Evolutionary conservation across 2,113 vertebrate species (phyloP).

Genomic region (Eudyptes chrysolophus): DNA sequence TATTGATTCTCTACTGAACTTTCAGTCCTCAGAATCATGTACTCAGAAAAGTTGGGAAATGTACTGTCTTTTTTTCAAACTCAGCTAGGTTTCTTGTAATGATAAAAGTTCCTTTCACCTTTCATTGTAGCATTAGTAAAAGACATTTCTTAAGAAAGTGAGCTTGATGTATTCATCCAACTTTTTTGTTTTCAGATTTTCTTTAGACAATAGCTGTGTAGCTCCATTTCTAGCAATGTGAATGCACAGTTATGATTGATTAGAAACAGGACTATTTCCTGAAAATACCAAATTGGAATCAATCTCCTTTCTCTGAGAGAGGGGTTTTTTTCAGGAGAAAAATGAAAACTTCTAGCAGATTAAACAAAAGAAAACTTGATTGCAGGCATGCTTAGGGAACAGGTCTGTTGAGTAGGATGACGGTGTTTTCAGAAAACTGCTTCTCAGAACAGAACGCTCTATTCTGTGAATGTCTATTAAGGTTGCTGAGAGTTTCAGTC

Average conservation of each 20-base stretch:
- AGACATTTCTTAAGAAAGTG: not conserved
- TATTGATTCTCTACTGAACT: not conserved
- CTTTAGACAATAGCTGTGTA: not conserved
- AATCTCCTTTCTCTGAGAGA: not conserved
- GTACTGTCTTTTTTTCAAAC: not conserved
- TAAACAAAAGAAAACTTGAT: not conserved
- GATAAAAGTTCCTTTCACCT: not conserved
- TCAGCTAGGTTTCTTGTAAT: not conserved
- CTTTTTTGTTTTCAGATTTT: not conserved
- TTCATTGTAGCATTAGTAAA: not conserved
- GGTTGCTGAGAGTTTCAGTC: not conserved
- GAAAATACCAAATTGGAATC: not conserved
- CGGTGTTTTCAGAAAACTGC: not conserved
- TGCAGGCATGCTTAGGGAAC: not conserved
- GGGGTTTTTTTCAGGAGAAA: not conserved
- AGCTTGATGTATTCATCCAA: not conserved
- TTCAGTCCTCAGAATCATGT: not conserved
- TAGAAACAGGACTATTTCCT: not conserved
- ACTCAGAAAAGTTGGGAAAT: not conserved
- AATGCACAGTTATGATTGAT: not conserved
- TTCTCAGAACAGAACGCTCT: not conserved
- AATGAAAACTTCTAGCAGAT: not conserved
- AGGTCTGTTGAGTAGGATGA: not conserved
- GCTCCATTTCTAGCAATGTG: not conserved
- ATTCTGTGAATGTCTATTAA: not conserved